These are phyloP conservation scores for Dryococelus australis DNA, from an alignment of 2,888 invertebrate genomes.

Conservation along the genomic window DNA sequence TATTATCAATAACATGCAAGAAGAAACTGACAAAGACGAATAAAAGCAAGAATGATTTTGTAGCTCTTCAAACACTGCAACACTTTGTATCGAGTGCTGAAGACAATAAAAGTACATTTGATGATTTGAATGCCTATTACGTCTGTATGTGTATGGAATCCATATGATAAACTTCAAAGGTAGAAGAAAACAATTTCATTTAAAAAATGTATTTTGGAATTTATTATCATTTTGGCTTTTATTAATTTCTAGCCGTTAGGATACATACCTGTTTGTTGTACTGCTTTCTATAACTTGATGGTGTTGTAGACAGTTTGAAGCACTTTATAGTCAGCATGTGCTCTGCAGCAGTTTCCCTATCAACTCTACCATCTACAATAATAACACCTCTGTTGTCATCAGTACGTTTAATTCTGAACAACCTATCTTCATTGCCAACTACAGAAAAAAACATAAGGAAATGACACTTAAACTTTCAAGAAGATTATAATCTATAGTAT, in stretches of 20 bases:
- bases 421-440: constrained; percentile 74
- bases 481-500: no score
- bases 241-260: not conserved
- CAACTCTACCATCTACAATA: constrained; percentile 67
- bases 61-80: no score
- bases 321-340: constrained; percentile 74
- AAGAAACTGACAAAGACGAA: no score
- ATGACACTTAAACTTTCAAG: not conserved
- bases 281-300: constrained; percentile 58
- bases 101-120: no score
- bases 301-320: constrained; percentile 61
- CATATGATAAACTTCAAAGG: no score
- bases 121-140: no score
- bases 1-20: no score
- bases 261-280: constrained; percentile 66
- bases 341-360: constrained; percentile 68
- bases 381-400: constrained; percentile 71
- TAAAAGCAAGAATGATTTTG: no score
- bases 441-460: constrained; percentile 42
- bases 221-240: not conserved
- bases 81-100: no score
- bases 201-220: no score
- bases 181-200: no score
- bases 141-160: no score
- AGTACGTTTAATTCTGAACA: constrained; percentile 69